Conservation (phyloP, 1,140 invertebrate genomes). For the Drosophila equinoxialis region DNA sequence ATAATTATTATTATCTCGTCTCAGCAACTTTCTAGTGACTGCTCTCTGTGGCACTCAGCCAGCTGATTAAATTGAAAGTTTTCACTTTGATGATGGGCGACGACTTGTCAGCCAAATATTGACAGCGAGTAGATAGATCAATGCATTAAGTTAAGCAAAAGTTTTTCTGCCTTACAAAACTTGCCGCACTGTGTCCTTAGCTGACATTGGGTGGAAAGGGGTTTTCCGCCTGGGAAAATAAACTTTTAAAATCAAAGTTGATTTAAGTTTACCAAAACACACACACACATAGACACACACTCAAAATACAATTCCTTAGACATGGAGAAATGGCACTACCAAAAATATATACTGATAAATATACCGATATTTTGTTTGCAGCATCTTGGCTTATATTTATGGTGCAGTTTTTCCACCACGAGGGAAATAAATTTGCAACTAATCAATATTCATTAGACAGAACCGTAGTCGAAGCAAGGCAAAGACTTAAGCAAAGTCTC, state of each 20-base stretch:
- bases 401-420: slow-evolving; percentile 27
- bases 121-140: slow-evolving; percentile 64
- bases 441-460: slow-evolving; percentile 75
- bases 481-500: slow-evolving; percentile 6
- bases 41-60: slow-evolving; percentile 50
- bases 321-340: not conserved
- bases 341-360: slow-evolving; percentile 38
- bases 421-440: slow-evolving; percentile 31
- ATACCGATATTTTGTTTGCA: slow-evolving; percentile 57
- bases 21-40: not conserved
- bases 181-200: slow-evolving; percentile 35
- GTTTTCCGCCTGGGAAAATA: slow-evolving; percentile 47
- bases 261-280: slow-evolving; percentile 56
- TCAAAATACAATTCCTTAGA: slow-evolving; percentile 22
- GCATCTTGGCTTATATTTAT: slow-evolving; percentile 42
- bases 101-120: slow-evolving; percentile 76
- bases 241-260: slow-evolving; percentile 74
- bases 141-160: slow-evolving; percentile 67
- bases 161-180: slow-evolving; percentile 41
- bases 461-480: slow-evolving; percentile 16
- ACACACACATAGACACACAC: slow-evolving; percentile 28
- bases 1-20: not conserved
- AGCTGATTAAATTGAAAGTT: slow-evolving; percentile 75
- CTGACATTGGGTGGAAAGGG: not conserved
- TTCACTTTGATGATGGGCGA: slow-evolving; percentile 37